phyloP scores from a whole-genome alignment of 2,113 vertebrate genomes.

The Hypomesus transpacificus region DNA sequence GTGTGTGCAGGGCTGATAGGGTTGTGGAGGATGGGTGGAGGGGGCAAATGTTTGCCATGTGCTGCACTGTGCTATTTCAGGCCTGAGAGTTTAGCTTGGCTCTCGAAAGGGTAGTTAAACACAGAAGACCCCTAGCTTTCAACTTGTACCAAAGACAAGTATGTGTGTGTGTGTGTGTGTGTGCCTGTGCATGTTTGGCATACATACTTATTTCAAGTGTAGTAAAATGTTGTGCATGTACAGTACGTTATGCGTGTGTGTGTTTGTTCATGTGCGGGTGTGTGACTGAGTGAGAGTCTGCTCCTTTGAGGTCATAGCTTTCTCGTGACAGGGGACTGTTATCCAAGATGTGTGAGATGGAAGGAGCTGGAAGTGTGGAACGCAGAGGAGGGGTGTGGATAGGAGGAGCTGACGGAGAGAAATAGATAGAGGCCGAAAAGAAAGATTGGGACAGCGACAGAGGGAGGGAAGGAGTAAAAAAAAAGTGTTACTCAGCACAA shows the following conservation, averaged over 20 bases:
- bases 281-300: slow-evolving; percentile 4
- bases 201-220: too few relatives aligned
- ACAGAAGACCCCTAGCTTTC: slow-evolving; percentile 1
- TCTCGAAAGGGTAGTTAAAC: neutral
- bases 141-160: neutral
- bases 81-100: slow-evolving; percentile 15
- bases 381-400: neutral
- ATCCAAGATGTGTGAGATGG: slow-evolving; percentile 10
- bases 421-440: slow-evolving; percentile 3
- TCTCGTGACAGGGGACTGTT: slow-evolving; percentile 11
- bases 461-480: neutral
- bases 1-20: slow-evolving; percentile 9
- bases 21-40: neutral
- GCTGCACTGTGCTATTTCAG: slow-evolving; percentile 4
- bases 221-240: neutral
- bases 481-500: slow-evolving; percentile 36
- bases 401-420: neutral
- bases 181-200: slow-evolving; percentile 5
- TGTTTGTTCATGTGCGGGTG: neutral
- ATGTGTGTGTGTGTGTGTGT: neutral
- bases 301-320: neutral
- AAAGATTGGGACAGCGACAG: neutral
- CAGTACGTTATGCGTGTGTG: slow-evolving; percentile 3
- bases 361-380: neutral
- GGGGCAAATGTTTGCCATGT: slow-evolving; percentile 9